Percentiles rank a stretch among this genome's conserved stretches.
Conservation (phyloP, 2,888 invertebrate genomes). For the Sphaeridia pumilis region DNA sequence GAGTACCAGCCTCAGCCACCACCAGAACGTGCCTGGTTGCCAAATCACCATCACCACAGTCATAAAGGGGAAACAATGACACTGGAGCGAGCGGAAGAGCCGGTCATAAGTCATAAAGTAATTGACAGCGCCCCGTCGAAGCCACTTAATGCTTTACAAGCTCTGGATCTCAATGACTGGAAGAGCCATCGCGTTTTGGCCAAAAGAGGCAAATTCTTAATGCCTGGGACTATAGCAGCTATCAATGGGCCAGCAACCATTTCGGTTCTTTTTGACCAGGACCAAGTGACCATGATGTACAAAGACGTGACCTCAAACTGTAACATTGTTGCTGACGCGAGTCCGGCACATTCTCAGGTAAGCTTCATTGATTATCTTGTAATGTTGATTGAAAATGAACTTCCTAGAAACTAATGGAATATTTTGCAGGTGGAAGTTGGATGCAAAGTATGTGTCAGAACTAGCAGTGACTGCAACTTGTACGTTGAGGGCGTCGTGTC, state of each 20-base stretch:
- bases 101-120: no score
- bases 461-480: slow-evolving; percentile 50
- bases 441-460: slow-evolving; percentile 59
- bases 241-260: slow-evolving; percentile 32
- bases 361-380: no score
- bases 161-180: slow-evolving; percentile 82
- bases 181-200: slow-evolving; percentile 83
- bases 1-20: no score
- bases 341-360: slow-evolving; percentile 48
- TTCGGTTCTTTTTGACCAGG: slow-evolving; percentile 35
- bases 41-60: no score
- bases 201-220: slow-evolving; percentile 65
- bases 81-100: background rate
- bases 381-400: no score
- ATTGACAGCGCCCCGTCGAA: slow-evolving; percentile 1
- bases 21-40: no score
- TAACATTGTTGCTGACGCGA: slow-evolving; percentile 85
- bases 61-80: background rate
- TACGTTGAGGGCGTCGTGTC: slow-evolving; percentile 76
- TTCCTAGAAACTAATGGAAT: background rate
- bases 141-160: slow-evolving; percentile 1
- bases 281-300: slow-evolving; percentile 27
- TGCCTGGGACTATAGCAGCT: slow-evolving; percentile 71
- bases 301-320: slow-evolving; percentile 40
- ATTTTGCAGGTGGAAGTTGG: slow-evolving; percentile 57